Percentiles rank a stretch among this genome's conserved stretches.
phyloP scores from a whole-genome alignment of 2,888 invertebrate genomes.

The Tupiocoris notatus region DNA sequence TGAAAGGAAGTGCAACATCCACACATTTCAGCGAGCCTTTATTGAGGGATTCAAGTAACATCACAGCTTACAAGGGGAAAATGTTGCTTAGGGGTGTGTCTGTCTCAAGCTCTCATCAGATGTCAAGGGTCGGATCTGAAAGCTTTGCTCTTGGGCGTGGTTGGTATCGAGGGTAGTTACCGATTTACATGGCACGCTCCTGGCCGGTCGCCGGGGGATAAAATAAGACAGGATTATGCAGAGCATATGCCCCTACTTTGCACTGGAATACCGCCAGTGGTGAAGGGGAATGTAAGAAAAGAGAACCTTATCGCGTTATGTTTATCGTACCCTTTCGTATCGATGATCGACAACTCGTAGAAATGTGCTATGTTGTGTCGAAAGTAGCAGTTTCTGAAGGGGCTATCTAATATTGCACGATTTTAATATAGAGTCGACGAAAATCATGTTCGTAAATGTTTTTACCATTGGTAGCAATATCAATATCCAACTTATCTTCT shows the following conservation, averaged over 20 bases:
- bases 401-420: no score
- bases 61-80: no score
- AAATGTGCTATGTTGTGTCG: no score
- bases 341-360: no score
- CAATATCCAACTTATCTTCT: no score
- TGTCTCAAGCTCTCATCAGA: background rate
- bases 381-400: no score
- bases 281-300: background rate
- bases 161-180: background rate
- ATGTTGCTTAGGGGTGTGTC: background rate
- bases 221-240: background rate
- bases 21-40: no score
- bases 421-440: no score
- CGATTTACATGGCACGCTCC: background rate
- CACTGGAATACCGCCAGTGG: background rate
- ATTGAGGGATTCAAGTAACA: no score
- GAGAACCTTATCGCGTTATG: background rate
- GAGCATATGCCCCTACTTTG: background rate
- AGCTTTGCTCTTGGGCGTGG: background rate
- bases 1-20: no score
- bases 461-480: no score
- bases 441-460: no score
- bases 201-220: background rate
- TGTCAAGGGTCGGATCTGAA: background rate
- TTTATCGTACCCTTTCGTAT: background rate